Base-by-base conservation (phyloP, 2,113 vertebrate species). In the Brachyistius frenatus region DNA sequence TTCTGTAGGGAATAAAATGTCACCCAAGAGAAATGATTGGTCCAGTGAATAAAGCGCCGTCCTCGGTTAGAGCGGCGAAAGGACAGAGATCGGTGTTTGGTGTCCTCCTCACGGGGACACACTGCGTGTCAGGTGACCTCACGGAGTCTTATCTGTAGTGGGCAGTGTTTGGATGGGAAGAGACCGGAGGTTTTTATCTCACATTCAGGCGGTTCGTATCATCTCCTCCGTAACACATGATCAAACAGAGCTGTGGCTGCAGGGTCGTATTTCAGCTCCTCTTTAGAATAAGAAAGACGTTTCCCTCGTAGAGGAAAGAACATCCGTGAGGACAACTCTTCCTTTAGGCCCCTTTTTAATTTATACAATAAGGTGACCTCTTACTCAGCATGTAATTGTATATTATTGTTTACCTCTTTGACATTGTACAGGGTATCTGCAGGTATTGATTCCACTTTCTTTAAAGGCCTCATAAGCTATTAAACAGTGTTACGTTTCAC, bases 161-260 rank as follows among this genome's bases (percentile, higher is more conserved):
- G 2, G 63, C 23, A 31, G 39, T 30, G 73, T 65, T 73, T 65
- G 46, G 31, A 8, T 54, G 35, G 55, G n/a, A 55, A 52, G 14
- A 83, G 6, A 58, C 39, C 55, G 31, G 5, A 46, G 41, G 41
- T 10, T 53, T 53, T 54, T 4, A 53, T 63, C 16, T 5, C 47
- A 60, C 53, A 39, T 36, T 66, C 23, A 23, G 23, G 23, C 23
- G 23, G 23, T 23, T 23, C 23, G 23, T 23, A 13, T 31, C 49
- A 41, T 55, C 53, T 63, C 63, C 15, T 66, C 15, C 41, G 23
- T 23, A 30, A 37, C 63, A 73, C n/a, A 67, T 80, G 56, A 57
- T 76, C 46, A 62, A 33, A 66, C 31, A 39, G 23, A 23, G 23
- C 33, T 62, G 49, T 8, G 33, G 32, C 16, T 8, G 4, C 30